A percentile compares a stretch with the other conserved stretches of the same genome.
phyloP scores from a whole-genome alignment of 2,113 vertebrate genomes.

The Sorex fumeus region DNA sequence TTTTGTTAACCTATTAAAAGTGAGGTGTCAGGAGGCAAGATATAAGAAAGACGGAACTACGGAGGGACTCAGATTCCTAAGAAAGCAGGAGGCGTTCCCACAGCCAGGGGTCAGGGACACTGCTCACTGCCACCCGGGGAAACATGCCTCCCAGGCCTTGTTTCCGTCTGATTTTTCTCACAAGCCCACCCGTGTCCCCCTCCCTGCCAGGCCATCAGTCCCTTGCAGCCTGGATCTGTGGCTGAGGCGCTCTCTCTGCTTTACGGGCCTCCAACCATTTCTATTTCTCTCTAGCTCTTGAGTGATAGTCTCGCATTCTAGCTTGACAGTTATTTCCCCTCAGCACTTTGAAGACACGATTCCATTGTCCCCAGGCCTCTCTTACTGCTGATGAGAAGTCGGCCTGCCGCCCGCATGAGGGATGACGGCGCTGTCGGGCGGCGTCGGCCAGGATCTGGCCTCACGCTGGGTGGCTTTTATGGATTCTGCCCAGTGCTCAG shows the following conservation, averaged over 20 bases:
- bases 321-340: constrained; percentile 65
- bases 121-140: background rate
- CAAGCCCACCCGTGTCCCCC: background rate
- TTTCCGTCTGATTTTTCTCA: background rate
- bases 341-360: constrained; percentile 1
- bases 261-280: background rate
- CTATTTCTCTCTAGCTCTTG: constrained; percentile 23
- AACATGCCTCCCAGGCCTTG: background rate
- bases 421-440: background rate
- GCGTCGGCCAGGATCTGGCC: background rate
- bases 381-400: constrained; percentile 32
- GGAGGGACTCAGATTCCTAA: background rate
- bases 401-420: background rate
- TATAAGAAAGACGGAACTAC: background rate
- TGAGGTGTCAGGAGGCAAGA: background rate
- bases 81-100: background rate
- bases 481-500: background rate
- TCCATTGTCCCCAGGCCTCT: constrained; percentile 25
- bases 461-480: background rate
- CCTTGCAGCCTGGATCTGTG: background rate
- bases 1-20: constrained; percentile 13
- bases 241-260: background rate
- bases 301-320: constrained; percentile 1
- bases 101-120: background rate
- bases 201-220: background rate